Evolutionary conservation across 2,888 invertebrate genomes (phyloP).

Genomic region (Sturmia bella): DNA sequence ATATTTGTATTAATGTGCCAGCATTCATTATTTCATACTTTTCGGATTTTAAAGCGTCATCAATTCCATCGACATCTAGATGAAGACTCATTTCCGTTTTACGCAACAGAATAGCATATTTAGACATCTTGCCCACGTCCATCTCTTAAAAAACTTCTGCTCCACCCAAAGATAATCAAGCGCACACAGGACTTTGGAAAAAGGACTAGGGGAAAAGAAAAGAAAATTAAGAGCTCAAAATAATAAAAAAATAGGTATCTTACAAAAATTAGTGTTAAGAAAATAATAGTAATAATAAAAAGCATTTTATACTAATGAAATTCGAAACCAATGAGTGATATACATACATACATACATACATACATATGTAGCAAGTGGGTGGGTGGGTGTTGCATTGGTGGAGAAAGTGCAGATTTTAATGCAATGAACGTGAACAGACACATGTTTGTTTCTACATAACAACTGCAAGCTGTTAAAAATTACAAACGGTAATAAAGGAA

Average conservation of each 20-base stretch:
- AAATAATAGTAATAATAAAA: conserved; percentile 5
- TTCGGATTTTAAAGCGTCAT: conserved; percentile 68
- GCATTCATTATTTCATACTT: conserved; percentile 64
- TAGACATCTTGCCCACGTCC: conserved; percentile 57
- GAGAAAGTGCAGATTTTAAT: conserved; percentile 9
- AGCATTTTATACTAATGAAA: background rate
- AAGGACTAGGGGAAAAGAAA: conserved; percentile 57
- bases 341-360: too few relatives aligned
- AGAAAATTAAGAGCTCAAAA: conserved; percentile 51
- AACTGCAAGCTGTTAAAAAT: background rate
- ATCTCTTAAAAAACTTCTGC: conserved; percentile 36
- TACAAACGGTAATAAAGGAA: background rate
- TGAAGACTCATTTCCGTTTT: conserved; percentile 69
- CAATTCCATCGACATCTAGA: conserved; percentile 41
- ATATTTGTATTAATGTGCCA: conserved; percentile 75
- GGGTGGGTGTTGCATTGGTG: background rate
- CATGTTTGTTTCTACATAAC: background rate
- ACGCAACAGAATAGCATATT: conserved; percentile 73
- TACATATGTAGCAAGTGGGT: background rate
- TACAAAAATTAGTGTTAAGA: background rate
- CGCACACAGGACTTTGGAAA: conserved; percentile 8
- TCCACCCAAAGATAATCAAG: background rate
- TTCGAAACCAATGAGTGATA: background rate
- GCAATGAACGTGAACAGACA: background rate
- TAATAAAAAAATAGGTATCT: conserved; percentile 1